Conservation (phyloP, 2,797 vertebrate species). For the Catamblyrhynchus diadema region DNA sequence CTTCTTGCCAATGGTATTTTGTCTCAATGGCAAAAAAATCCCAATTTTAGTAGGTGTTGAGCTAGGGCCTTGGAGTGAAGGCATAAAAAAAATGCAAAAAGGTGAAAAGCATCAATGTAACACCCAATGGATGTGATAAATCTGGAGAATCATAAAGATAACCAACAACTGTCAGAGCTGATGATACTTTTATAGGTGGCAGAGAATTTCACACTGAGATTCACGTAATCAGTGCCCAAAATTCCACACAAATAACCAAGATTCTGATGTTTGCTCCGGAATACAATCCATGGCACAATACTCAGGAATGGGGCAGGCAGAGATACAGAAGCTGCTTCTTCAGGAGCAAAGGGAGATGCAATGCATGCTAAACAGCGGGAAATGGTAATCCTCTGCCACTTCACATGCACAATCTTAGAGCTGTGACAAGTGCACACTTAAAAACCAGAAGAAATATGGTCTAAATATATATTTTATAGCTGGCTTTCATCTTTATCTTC, state of each 20-base stretch:
- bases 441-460: conserved; percentile 46
- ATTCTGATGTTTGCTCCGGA: neutral
- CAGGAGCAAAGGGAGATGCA: neutral
- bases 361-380: conserved; percentile 24
- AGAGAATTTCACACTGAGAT: neutral
- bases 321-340: neutral
- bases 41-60: neutral
- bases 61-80: neutral
- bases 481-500: conserved; percentile 48
- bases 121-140: neutral
- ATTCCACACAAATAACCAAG: neutral
- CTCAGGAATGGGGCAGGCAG: neutral
- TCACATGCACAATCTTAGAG: conserved; percentile 14
- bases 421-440: conserved; percentile 30
- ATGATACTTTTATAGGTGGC: neutral
- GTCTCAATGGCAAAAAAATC: neutral
- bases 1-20: neutral
- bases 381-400: conserved; percentile 45
- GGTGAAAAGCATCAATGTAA: neutral
- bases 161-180: neutral
- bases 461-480: conserved; percentile 49
- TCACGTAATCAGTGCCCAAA: neutral
- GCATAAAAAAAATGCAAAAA: neutral
- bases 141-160: neutral
- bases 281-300: neutral